Evolutionary conservation across 2,888 invertebrate genomes (phyloP), one percentile per base, ranked within the genome.

Genomic region (Trichogramma evanescens): DNA sequence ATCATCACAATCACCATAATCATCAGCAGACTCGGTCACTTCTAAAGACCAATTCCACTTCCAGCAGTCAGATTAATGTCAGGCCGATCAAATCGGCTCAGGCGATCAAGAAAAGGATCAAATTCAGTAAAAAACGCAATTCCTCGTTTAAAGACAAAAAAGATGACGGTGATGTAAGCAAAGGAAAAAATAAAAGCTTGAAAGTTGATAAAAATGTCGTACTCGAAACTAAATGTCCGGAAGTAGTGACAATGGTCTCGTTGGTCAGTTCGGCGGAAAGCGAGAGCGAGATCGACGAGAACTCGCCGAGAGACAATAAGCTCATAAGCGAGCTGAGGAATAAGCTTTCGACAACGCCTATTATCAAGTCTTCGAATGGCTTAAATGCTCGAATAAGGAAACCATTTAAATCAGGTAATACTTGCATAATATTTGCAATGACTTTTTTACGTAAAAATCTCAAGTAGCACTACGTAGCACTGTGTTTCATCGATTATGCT

Each of bases 231-330:
- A 51, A 51, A 8, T 45, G 7, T 2, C 55, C 63, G 5, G 78
- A 78, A 53, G 74, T 88, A 44, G 82, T 86, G 1, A 88, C 88
- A 0, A 83, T 87, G 81, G 86, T 88, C 0, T 87, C 87, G 0
- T 74, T 88, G 50, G 79, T 87, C 4, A 86, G 86, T 69, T 85
- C 87, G 0, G 83, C 84, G 13, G 85, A 83, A 46, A 86, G 86
- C 69, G 87, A 87, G 59, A 82, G 81, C 26, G 86, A 86, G 42
- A 66, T 68, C 46, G 69, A 69, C 26, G 70, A 71, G 9, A 72
- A 71, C 61, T 75, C 73, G 39, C 70, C 71, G 0, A 66, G 70
- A 2, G 76, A 76, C 46, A 72, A 76, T 54, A 76, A 77, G 61
- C 67, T 77, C 13, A 76, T 78, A 56, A 69, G 70, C 44, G 73